Base-by-base conservation (phyloP, 2,888 invertebrate species). In the Baccha elongata region DNA sequence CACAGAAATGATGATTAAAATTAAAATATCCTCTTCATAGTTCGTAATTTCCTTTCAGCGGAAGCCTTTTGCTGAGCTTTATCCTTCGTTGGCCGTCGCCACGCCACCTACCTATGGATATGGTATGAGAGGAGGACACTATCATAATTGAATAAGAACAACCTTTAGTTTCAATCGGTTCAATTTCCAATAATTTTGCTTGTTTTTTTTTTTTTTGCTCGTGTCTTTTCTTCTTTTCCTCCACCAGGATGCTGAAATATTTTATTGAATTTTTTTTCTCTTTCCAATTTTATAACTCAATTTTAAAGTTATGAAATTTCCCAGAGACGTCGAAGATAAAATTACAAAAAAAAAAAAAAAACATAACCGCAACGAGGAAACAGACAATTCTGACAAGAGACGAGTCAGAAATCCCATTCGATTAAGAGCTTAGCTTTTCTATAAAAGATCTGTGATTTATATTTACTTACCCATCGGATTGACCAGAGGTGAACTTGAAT, bases 121-220 rank as follows among this genome's bases (percentile, higher is more conserved):
- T 26, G 44, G 37, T 55, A 32, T 15, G 10, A 15, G 13, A 58
- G 40, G 48, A 67, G 69, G 42, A 58, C 62, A 76, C 40, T 52
- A 42, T 40, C 37, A 60, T 83, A 83, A 83, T 83, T 83, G 81
- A 83, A 83, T 83, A 73, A 83, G 78, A 68, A 78, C 78, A 78
- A 50, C 76, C 83, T 83, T 83, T 83, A 83, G 83, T 83, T 83
- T 83, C 83, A 83, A 83, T 83, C 78, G 83, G 72, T 83, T 83
- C 81, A 72, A 83, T 83, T 78, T 83, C 46, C 83, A 78, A 68
- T 78, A 78, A 78, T 72, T 76, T 79, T 67, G 11, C 17, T 60
- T 17, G 29, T n/a, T 58, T 58, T 37, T 37, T 37, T 40, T 32
- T 10, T 11, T 32, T 21, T 17, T 7, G 2, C 8, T 46, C 11